phyloP scores from a whole-genome alignment of 1,140 invertebrate genomes.

The Diploscapter pachys region DNA sequence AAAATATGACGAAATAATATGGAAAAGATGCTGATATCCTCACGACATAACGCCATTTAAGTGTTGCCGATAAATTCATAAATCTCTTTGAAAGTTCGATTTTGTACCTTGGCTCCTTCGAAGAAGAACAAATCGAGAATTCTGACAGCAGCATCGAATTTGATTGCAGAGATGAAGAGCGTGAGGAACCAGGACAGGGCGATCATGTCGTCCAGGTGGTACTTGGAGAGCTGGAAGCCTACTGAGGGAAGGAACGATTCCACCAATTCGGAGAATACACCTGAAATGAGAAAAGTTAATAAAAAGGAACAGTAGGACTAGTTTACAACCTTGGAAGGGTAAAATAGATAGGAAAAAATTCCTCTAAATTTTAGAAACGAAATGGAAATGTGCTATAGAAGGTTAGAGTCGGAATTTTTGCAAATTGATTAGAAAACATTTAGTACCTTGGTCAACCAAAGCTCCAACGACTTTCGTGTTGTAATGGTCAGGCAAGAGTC shows the following conservation, averaged over 20 bases:
- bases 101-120: constrained; percentile 83
- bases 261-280: constrained; percentile 78
- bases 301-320: too few relatives aligned
- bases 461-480: constrained; percentile 91
- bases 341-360: too few relatives aligned
- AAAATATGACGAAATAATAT: too few relatives aligned
- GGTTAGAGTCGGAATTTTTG: background rate
- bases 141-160: constrained; percentile 87
- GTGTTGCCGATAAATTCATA: too few relatives aligned
- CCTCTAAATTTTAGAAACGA: too few relatives aligned
- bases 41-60: too few relatives aligned
- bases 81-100: too few relatives aligned
- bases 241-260: constrained; percentile 78
- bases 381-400: too few relatives aligned
- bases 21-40: too few relatives aligned
- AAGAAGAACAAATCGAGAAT: constrained; percentile 98
- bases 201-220: constrained; percentile 78
- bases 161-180: constrained; percentile 91
- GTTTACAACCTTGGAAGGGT: too few relatives aligned
- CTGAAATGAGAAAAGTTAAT: constrained; percentile 29
- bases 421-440: constrained; percentile 7
- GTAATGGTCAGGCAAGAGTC: constrained; percentile 93
- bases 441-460: constrained; percentile 77
- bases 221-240: constrained; percentile 76
- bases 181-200: constrained; percentile 97